Conservation (phyloP, 2,888 invertebrate species). For the Lasioglossum calceatum region DNA sequence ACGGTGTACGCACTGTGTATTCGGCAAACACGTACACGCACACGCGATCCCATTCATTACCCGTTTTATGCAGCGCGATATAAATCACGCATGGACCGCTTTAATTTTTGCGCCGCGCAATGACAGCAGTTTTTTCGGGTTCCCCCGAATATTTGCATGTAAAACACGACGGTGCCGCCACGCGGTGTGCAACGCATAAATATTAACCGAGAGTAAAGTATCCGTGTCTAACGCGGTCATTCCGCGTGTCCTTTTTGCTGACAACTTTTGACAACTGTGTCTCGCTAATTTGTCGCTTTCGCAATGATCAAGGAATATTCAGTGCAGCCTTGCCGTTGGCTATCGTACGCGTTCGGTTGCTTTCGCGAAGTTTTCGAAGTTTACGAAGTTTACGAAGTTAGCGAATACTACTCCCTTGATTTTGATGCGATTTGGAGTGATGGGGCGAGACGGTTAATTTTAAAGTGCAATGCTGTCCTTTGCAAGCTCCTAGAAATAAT, state of each 20-base stretch:
- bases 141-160: conserved; percentile 10
- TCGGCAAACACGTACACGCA: not conserved
- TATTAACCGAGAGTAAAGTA: conserved; percentile 36
- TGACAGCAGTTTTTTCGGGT: conserved; percentile 44
- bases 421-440: too few species aligned
- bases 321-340: too few species aligned
- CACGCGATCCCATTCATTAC: conserved; percentile 40
- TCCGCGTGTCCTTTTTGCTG: not conserved
- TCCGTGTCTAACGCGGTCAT: not conserved
- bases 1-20: not conserved
- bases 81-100: conserved; percentile 54
- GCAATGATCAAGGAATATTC: not conserved
- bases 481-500: too few species aligned
- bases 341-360: too few species aligned
- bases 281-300: not conserved
- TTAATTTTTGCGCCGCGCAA: conserved; percentile 48
- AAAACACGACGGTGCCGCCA: not conserved
- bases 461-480: too few species aligned
- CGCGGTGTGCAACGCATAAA: conserved; percentile 31
- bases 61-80: conserved; percentile 39
- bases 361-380: too few species aligned
- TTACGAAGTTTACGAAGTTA: too few species aligned
- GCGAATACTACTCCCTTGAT: too few species aligned
- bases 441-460: too few species aligned
- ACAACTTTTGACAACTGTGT: not conserved